Base-by-base conservation (phyloP, 1,140 invertebrate species). In the Achroia grisella region DNA sequence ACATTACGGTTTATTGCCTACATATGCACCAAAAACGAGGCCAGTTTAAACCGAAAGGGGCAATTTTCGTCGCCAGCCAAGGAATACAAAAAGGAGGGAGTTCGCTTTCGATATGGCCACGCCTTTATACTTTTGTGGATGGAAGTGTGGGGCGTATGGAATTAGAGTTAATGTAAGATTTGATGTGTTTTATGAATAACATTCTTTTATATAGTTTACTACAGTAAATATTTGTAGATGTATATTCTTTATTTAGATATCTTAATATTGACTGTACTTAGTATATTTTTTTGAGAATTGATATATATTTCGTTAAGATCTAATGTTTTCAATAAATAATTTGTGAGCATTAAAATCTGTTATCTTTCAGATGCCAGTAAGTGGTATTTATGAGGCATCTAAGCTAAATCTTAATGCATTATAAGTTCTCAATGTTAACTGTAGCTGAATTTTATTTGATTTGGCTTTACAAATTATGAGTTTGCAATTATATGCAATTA, bases 61-160 rank as follows among this genome's bases (percentile, higher is more conserved):
- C 58, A 67, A 72, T 67, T 71, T 68, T 63, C 52, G 54, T 62
- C 59, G 58, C 65, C 54, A 64, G 58, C 49, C 31, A 31, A 56
- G 37, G 47, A 54, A 50, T 53, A 56, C 54, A 49, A 56, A 42
- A 69, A 73, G 58, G 49, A 70, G 71, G 71, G 67, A 62, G 61
- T 51, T 49, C 43, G 50, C 43, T 65, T 58, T 62, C 54, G 49
- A 52, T 55, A 47, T 50, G 56, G 65, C 74, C 71, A 75, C 71
- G 74, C 71, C 74, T 71, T 66, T 56, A 64, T 60, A 61, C 48
- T 57, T 67, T 51, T 66, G 56, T 65, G 46, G 44, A 56, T 44
- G 39, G 56, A 55, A 56, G 47, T 49, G 34, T 56, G 47, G 59
- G 64, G 55, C 55, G 59, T 42, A 48, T 44, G 41, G 9, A 37